phyloP scores from a whole-genome alignment of 2,888 invertebrate species.

The Aphidius colemani region DNA sequence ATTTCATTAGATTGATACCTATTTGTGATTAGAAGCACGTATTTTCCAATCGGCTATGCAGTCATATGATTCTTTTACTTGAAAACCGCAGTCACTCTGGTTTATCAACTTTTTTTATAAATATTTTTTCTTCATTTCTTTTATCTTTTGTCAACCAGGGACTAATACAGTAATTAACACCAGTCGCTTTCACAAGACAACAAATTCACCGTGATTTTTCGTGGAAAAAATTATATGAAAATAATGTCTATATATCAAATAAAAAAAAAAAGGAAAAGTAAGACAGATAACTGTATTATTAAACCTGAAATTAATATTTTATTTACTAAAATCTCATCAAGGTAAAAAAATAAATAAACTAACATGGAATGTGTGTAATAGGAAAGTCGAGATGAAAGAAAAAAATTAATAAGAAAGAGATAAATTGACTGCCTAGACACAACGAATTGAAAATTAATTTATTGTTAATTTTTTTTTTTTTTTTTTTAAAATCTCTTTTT shows the following conservation, averaged over 20 bases:
- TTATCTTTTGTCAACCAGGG: not conserved
- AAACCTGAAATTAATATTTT: not conserved
- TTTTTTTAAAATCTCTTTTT: slow-evolving; percentile 17
- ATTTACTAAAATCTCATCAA: slow-evolving; percentile 3
- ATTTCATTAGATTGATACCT: slow-evolving; percentile 8
- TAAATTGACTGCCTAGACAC: not conserved
- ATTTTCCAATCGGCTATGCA: slow-evolving; percentile 10
- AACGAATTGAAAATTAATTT: not conserved
- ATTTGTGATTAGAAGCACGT: slow-evolving; percentile 34
- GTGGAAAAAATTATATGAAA: slow-evolving; percentile 5
- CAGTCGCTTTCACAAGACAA: not conserved
- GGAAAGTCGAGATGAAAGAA: too few species aligned
- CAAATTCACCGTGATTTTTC: not conserved
- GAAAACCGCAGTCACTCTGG: slow-evolving; percentile 7
- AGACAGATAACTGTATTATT: not conserved
- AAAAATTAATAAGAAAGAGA: not conserved
- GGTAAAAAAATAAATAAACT: not conserved
- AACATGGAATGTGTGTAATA: too few species aligned
- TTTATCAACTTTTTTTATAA: slow-evolving; percentile 24
- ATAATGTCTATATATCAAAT: not conserved
- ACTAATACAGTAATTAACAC: slow-evolving; percentile 27
- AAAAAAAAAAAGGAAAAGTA: not conserved
- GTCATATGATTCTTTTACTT: not conserved
- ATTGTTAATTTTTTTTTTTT: slow-evolving; percentile 18
- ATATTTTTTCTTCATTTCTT: slow-evolving; percentile 2